Conservation (phyloP, 2,113 vertebrate species). For the Columba livia region DNA sequence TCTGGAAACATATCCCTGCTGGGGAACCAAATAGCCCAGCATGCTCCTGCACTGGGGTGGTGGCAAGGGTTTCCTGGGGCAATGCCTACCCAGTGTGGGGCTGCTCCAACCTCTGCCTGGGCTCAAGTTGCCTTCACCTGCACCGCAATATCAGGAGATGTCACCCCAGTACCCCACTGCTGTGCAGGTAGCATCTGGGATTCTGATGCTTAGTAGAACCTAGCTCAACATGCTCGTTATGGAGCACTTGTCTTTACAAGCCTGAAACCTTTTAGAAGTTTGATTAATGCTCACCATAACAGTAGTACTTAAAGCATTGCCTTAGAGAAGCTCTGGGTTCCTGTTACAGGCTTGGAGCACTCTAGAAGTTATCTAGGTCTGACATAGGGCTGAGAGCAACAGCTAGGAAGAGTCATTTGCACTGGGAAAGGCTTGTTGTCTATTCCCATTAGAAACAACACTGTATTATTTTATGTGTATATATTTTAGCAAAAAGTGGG, state of each 20-base stretch:
- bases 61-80: neutral
- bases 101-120: neutral
- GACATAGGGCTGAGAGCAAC: neutral
- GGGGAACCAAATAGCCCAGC: neutral
- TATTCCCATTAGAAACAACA: conserved; percentile 57
- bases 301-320: neutral
- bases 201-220: neutral
- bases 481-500: conserved; percentile 32
- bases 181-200: neutral
- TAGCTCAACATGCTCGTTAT: neutral
- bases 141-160: too few species aligned
- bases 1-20: accelerated
- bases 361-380: neutral
- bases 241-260: neutral
- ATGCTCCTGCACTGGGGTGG: neutral
- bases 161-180: neutral
- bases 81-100: accelerated
- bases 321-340: neutral
- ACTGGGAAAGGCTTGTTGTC: conserved; percentile 48
- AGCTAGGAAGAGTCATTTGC: conserved; percentile 23
- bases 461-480: neutral
- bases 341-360: neutral
- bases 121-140: neutral
- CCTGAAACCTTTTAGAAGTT: neutral
- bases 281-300: neutral